Conservation (phyloP, 2,888 invertebrate species). For the Eilema depressum region DNA sequence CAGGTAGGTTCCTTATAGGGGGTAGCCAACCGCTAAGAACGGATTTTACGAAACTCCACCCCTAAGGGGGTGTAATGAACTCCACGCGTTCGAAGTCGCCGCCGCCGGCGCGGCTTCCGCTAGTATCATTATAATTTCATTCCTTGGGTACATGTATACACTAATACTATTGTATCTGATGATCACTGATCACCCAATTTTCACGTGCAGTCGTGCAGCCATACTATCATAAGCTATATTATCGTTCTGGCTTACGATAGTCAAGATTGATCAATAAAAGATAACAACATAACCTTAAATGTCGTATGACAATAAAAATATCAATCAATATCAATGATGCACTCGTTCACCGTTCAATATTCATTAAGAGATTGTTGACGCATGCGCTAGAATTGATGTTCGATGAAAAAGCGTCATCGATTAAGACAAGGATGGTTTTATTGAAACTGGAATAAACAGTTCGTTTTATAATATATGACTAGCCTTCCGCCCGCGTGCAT, state of each 20-base stretch:
- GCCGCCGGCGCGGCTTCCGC: too few species aligned
- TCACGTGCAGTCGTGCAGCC: not conserved
- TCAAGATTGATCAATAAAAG: constrained; percentile 10
- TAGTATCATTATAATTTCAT: too few species aligned
- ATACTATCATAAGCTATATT: constrained; percentile 5
- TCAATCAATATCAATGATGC: constrained; percentile 20
- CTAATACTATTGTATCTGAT: not conserved
- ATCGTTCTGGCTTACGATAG: constrained; percentile 5
- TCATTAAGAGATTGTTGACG: constrained; percentile 30
- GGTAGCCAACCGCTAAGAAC: too few species aligned
- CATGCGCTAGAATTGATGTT: constrained; percentile 6
- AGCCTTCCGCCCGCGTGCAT: too few species aligned
- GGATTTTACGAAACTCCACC: too few species aligned
- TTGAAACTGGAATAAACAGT: constrained; percentile 29
- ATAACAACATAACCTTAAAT: constrained; percentile 1
- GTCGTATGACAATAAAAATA: constrained; percentile 1
- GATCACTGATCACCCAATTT: not conserved
- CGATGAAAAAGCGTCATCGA: constrained; percentile 38
- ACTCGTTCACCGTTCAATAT: constrained; percentile 4
- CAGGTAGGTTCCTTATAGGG: too few species aligned
- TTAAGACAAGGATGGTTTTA: constrained; percentile 28
- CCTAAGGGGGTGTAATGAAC: too few species aligned
- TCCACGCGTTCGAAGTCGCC: too few species aligned
- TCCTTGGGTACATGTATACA: not conserved
- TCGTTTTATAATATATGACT: not conserved